These are phyloP conservation scores for Aquatica leii DNA, from an alignment of 2,888 invertebrate species.

Conservation along the genomic window DNA sequence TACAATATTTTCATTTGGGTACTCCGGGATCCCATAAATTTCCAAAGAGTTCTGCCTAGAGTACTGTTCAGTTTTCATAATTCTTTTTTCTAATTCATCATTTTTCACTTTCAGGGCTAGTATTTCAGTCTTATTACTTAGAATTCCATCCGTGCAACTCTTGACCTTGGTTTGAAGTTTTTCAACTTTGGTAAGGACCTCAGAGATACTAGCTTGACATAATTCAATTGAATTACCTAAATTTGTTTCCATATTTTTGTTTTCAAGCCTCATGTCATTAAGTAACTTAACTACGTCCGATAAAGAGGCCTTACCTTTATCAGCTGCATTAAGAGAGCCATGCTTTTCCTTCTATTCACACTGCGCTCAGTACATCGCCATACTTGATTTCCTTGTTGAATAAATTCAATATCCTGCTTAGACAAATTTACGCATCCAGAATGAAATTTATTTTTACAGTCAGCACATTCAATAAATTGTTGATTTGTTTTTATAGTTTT, in stretches of 20 bases:
- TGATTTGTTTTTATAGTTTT: no score
- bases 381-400: no score
- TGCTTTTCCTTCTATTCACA: no score
- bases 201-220: not conserved
- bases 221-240: not conserved
- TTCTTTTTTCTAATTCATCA: not conserved
- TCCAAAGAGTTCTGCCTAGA: not conserved
- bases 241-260: not conserved
- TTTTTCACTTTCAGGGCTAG: not conserved
- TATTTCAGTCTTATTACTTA: not conserved
- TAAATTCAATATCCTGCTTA: no score
- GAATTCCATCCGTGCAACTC: not conserved
- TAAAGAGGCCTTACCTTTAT: no score
- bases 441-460: no score
- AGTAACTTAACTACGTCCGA: no score
- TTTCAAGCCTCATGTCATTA: not conserved
- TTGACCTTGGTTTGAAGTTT: not conserved
- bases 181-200: not conserved
- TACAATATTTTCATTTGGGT: not conserved
- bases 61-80: not conserved
- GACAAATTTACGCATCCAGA: no score
- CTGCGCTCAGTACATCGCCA: no score
- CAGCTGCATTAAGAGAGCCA: not conserved
- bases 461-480: no score
- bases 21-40: not conserved